Evolutionary conservation across 2,113 vertebrate species (phyloP), one percentile per base, ranked within the genome.

Genomic region (Ibidorhyncha struthersii): DNA sequence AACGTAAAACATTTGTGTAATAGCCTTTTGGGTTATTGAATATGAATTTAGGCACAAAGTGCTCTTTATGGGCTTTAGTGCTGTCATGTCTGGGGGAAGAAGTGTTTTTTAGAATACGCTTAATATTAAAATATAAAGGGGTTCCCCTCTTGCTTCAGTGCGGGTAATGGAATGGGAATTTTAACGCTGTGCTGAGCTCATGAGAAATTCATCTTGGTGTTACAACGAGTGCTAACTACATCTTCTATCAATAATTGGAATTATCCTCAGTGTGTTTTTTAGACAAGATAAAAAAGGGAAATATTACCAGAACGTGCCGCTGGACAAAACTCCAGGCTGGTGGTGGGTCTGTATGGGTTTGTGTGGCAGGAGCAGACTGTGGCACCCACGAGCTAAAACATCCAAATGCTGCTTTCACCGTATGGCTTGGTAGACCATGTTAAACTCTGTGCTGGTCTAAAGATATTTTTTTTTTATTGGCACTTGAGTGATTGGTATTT

Each of bases 371-470:
- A 49, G 4, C 7, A 45, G 62, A 22, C 41, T 34, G 25, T 26
- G 80, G 47, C 47, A 49, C 27, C 63, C 12, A 0, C 5, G 41
- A 79, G 43, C 49, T 23, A 6, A 89, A 73, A 21, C 12, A 19
- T 4, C 62, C 10, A 29, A 47, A 9, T 12, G 15, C 0, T 41
- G 19, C 41, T 56, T 55, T 27, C 38, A 2, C 10, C 14, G 27
- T 10, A 4, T 0, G n/a, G 47, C 40, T 62, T 40, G 13, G 8
- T 16, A 52, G 56, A 16, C 17, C 52, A 1, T 3, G 0, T 1
- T 10, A 38, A 92, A n/a, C 45, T 4, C 58, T 29, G 0, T 2
- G 29, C 10, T 32, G 74, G 6, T 18, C 34, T 20, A 7, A 22
- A 50, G 67, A 12, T 20, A 19, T 32, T 15, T 17, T 30, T 40